phyloP scores from a whole-genome alignment of 2,888 invertebrate species.

The Cantharis flavilabris region DNA sequence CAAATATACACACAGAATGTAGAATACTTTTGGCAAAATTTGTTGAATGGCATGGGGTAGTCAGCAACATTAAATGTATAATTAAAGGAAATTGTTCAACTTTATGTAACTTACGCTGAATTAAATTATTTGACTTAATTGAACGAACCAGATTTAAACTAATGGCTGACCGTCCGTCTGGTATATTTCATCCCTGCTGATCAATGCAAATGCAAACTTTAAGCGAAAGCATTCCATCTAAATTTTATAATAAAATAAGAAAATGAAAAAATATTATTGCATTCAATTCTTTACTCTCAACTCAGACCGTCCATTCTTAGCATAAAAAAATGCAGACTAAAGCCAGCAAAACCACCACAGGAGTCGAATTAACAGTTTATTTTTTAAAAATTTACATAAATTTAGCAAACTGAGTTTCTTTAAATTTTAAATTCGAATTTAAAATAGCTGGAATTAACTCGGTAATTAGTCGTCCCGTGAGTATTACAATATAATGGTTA shows the following conservation, averaged over 20 bases:
- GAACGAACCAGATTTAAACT: neutral
- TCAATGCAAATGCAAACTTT: neutral
- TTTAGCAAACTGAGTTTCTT: neutral
- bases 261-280: no score
- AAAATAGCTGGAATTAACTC: neutral
- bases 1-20: neutral
- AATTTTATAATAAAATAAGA: neutral
- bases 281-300: no score
- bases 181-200: neutral
- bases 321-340: no score
- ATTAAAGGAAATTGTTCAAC: neutral
- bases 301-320: no score
- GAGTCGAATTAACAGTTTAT: neutral
- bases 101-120: neutral
- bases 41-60: neutral
- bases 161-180: neutral
- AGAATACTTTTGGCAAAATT: neutral
- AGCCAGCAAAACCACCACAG: no score
- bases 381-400: neutral
- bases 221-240: neutral
- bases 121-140: neutral
- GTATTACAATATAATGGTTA: neutral
- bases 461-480: neutral
- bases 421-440: neutral
- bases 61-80: neutral